phyloP scores from a whole-genome alignment of 2,888 invertebrate genomes.

The Psococerastis gibbosa region DNA sequence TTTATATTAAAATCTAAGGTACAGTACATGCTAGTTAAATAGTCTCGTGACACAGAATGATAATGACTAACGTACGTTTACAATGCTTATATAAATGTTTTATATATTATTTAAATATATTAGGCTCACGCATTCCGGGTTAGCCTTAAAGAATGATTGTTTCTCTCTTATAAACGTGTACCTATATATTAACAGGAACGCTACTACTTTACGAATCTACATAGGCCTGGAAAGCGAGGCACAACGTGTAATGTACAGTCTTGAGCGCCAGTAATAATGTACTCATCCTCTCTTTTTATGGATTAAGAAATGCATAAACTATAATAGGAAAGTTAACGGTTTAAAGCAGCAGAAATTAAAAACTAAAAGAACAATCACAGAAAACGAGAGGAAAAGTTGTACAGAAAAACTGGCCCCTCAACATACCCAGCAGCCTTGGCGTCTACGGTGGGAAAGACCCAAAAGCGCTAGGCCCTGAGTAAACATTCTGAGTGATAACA shows the following conservation, averaged over 20 bases:
- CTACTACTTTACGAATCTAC: neutral
- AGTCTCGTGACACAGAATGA: conserved; percentile 5
- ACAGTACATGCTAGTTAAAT: conserved; percentile 9
- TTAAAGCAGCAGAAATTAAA: no score
- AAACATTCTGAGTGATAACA: no score
- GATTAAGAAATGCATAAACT: no score
- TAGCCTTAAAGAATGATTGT: no score
- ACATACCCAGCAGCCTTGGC: neutral
- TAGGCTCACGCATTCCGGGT: no score
- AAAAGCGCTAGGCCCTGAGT: neutral
- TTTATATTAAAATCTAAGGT: conserved; percentile 3
- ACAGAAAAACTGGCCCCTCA: no score
- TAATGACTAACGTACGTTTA: neutral
- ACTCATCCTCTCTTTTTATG: neutral
- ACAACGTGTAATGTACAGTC: neutral
- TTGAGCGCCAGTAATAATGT: neutral
- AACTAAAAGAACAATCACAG: no score
- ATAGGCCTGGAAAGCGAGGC: neutral
- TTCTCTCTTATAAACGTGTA: no score
- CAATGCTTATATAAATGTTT: conserved; percentile 2
- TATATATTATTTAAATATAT: neutral
- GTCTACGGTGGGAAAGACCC: neutral
- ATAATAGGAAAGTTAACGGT: no score
- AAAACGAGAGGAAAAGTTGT: neutral
- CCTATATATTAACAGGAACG: no score